Evolutionary conservation across 37 sponge, comb jelly and placozoan genomes (phyloP).

Genomic region (Hexactinellida sp.): DNA sequence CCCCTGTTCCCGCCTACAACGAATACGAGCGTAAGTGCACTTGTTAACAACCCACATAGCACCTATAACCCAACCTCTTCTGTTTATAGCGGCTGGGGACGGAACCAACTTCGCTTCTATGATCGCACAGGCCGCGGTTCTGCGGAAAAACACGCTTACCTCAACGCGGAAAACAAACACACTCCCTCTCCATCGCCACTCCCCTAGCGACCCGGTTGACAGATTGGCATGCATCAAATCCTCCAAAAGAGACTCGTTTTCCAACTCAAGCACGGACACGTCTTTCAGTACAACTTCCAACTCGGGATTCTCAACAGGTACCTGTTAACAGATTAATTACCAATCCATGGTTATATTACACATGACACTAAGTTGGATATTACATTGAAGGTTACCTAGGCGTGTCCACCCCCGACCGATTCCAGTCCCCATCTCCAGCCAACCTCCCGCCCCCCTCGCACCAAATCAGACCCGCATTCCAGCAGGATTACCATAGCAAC

Average conservation of each 20-base stretch:
- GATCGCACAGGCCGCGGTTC: background rate
- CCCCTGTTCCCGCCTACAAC: background rate
- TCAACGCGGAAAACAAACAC: background rate
- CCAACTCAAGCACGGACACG: background rate
- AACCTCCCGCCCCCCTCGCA: background rate
- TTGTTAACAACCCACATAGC: background rate
- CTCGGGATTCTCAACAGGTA: background rate
- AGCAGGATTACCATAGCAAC: background rate
- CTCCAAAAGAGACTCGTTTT: background rate
- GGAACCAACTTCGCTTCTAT: background rate
- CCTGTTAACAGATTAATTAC: background rate
- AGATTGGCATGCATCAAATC: conserved; percentile 4
- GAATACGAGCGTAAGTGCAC: background rate
- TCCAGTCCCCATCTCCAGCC: background rate
- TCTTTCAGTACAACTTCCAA: background rate
- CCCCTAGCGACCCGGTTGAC: background rate
- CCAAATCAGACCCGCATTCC: background rate
- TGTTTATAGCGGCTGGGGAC: background rate
- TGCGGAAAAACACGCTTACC: background rate
- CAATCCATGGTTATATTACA: background rate
- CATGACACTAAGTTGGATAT: background rate
- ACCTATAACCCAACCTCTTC: background rate
- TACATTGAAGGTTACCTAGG: background rate
- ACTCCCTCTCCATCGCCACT: background rate
- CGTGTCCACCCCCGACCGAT: background rate